Evolutionary conservation across 64 coral and sea anemone genomes (phyloP).

Genomic region (Montipora cactus): DNA sequence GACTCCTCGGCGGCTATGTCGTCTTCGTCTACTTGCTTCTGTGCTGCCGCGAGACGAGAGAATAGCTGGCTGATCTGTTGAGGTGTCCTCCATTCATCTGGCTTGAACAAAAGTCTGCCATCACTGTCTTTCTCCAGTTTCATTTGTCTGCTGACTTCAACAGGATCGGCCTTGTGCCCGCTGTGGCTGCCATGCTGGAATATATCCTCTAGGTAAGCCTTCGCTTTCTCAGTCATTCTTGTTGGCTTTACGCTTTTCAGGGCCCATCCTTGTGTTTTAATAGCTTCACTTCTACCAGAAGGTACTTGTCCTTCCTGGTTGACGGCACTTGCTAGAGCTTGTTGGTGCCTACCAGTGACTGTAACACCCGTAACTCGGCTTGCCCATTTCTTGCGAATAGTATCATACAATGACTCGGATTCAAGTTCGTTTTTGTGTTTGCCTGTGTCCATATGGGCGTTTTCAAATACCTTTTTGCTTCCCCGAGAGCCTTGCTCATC

Average conservation of each 20-base stretch:
- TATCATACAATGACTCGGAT: conserved; percentile 30
- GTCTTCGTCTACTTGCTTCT: not conserved
- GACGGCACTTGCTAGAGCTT: not conserved
- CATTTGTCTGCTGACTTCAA: conserved; percentile 35
- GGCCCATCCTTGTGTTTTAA: not conserved
- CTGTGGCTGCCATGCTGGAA: conserved; percentile 7
- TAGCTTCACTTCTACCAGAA: not conserved
- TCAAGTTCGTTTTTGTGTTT: not conserved
- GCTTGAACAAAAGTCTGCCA: not conserved
- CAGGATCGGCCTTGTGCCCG: conserved; percentile 40
- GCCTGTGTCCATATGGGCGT: conserved; percentile 40
- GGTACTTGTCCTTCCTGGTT: not conserved
- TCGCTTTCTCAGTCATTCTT: conserved; percentile 7
- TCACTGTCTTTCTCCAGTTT: not conserved
- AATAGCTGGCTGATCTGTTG: conserved; percentile 32
- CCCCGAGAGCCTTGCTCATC: conserved; percentile 5
- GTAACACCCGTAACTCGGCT: not conserved
- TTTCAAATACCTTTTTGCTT: conserved; percentile 64
- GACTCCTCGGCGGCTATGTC: not conserved
- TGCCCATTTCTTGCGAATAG: conserved; percentile 1
- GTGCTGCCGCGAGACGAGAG: not conserved
- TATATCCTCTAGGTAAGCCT: conserved; percentile 1
- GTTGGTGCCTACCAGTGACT: no score
- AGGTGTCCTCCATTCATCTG: conserved; percentile 61
- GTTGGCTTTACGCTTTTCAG: not conserved